Percentiles rank a stretch among this genome's conserved stretches.
Conservation (phyloP, 2,113 vertebrate species). For the Hipposideros armiger region DNA sequence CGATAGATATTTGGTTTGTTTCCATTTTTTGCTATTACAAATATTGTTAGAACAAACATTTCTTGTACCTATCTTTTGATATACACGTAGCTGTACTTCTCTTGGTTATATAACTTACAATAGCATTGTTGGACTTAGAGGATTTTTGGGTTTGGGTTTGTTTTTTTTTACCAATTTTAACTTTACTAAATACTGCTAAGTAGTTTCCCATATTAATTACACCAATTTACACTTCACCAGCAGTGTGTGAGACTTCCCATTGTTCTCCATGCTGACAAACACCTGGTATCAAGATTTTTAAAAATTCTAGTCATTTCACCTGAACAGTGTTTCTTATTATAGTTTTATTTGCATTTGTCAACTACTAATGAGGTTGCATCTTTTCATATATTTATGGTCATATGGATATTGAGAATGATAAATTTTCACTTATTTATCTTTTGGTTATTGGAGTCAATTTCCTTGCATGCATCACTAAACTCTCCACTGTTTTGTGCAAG, state of each 20-base stretch:
- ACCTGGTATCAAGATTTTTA: background rate
- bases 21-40: background rate
- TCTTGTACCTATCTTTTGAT: background rate
- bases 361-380: background rate
- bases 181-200: background rate
- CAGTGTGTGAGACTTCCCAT: background rate
- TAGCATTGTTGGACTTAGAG: background rate
- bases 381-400: background rate
- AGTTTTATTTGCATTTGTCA: background rate
- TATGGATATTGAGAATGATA: background rate
- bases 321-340: background rate
- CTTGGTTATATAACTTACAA: background rate
- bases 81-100: background rate
- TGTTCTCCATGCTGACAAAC: background rate
- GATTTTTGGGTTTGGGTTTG: background rate
- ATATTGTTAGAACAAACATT: background rate
- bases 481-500: background rate
- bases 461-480: background rate
- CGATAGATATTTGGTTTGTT: background rate
- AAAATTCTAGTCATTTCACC: background rate
- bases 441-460: background rate
- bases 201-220: background rate
- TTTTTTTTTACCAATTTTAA: background rate
- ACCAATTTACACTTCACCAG: background rate
- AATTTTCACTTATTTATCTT: background rate